Base-by-base conservation (phyloP, 2,888 invertebrate genomes). In the Tigriopus californicus region DNA sequence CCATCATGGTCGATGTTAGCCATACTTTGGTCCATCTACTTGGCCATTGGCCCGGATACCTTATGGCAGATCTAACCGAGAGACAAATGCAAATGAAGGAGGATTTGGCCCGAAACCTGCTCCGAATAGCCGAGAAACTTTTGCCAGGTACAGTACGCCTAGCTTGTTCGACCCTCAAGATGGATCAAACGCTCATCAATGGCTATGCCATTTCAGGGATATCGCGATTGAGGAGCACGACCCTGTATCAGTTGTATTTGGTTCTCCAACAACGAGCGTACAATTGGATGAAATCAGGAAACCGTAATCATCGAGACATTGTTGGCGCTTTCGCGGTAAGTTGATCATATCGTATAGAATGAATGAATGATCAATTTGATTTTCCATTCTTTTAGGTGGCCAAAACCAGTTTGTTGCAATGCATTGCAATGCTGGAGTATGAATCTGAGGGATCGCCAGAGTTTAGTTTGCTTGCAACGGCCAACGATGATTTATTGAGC, bases 181-280 rank as follows among this genome's bases (percentile, higher is more conserved):
- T 46, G 3, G 11, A 42, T 18, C 4, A 55, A 57, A 4, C 22
- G 33, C 55, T 55, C 33, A 41, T 25, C 41, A 61, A 12, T 51
- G 40, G 12, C 52, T n/a, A 41, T 33, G 40, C 59, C 55, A 58
- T 61, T 51, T 13, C 60, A 64, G 66, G 65, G 11, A 65, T 66
- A 47, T 65, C 66, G 13, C 65, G 62, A 59, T 64, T 66, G 41
- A 62, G 65, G 42, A 66, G 66, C 49, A 66, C 66, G 0, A 62
- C 64, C 8, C 49, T 63, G 52, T 66, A 65, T 58, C 66, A 66
- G 53, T 60, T 66, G 25, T 65, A 64, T 40, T 63, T 64, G 56
- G 63, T 64, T 20, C 63, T 64, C 59, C 60, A 64, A 40, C 63
- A 63, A 25, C 51, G 51, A 33, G 52, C 56, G 22, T 47, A 18